These are phyloP conservation scores for Morus bassanus DNA, from an alignment of 2,797 vertebrate genomes.

Conservation along the genomic window DNA sequence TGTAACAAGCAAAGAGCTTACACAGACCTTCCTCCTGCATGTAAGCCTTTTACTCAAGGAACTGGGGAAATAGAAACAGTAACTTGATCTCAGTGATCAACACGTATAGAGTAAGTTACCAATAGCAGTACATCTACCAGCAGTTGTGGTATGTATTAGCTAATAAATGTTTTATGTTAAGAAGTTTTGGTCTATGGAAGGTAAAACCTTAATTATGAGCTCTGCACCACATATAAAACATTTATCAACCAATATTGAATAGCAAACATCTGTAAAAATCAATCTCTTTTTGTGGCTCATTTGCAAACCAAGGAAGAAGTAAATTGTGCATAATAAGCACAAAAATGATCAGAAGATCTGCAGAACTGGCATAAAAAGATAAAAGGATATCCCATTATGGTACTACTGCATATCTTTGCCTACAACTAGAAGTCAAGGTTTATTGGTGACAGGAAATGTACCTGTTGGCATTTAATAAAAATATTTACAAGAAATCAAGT, in stretches of 20 bases:
- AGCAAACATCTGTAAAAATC: constrained; percentile 51
- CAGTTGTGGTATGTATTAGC: not conserved
- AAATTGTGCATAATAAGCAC: constrained; percentile 36
- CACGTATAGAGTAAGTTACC: not conserved
- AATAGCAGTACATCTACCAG: not conserved
- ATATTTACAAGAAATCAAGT: not conserved
- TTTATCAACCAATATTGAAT: constrained; percentile 50
- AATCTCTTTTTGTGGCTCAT: constrained; percentile 28
- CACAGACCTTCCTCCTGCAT: constrained; percentile 1
- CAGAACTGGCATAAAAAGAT: constrained; percentile 23
- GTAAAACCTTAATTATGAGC: constrained; percentile 37
- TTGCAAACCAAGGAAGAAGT: constrained; percentile 27
- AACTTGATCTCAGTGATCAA: not conserved
- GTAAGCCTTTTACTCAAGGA: not conserved
- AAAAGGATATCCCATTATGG: not conserved
- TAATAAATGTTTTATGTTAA: constrained; percentile 6
- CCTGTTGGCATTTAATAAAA: not conserved
- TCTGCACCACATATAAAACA: constrained; percentile 22
- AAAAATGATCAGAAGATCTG: constrained; percentile 33
- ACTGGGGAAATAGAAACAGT: not conserved
- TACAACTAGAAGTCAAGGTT: not conserved
- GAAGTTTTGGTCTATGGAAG: not conserved
- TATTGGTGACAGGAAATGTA: not conserved
- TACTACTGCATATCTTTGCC: not conserved
- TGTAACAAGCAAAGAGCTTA: constrained; percentile 32